phyloP scores from a whole-genome alignment of 2,888 invertebrate genomes.

The Nycteola revayana region DNA sequence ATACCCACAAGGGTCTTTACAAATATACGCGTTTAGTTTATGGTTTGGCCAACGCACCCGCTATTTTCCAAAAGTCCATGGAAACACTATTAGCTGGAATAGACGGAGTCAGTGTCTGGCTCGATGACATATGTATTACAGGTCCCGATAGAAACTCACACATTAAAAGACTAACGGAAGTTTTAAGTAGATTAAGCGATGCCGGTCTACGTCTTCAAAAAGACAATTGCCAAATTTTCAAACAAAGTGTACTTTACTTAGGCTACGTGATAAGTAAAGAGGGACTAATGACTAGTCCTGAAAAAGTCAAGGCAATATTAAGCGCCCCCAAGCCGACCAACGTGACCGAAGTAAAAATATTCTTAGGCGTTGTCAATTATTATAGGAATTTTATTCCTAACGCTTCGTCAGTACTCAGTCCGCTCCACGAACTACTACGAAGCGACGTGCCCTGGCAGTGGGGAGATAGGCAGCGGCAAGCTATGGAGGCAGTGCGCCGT shows the following conservation, averaged over 20 bases:
- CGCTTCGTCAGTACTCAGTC: constrained; percentile 20
- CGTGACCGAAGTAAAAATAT: constrained; percentile 22
- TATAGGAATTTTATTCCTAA: constrained; percentile 32
- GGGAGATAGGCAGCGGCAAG: constrained; percentile 5
- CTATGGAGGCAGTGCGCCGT: constrained; percentile 3
- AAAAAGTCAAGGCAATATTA: constrained; percentile 30
- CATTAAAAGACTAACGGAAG: constrained; percentile 12
- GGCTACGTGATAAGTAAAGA: constrained; percentile 10
- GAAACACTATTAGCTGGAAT: constrained; percentile 26
- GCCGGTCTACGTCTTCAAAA: constrained; percentile 15
- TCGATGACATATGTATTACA: constrained; percentile 33
- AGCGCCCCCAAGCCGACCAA: constrained; percentile 21
- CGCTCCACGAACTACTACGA: constrained; percentile 18
- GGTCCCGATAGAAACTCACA: constrained; percentile 9
- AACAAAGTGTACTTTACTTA: constrained; percentile 4
- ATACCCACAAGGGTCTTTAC: constrained; percentile 35
- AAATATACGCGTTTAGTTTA: constrained; percentile 34
- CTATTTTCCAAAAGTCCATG: constrained; percentile 46
- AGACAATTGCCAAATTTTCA: constrained; percentile 2
- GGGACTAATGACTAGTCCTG: background rate
- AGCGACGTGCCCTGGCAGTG: constrained; percentile 9
- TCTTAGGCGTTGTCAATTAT: constrained; percentile 33
- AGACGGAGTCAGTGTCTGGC: constrained; percentile 26
- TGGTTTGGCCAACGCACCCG: constrained; percentile 39
- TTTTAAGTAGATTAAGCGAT: constrained; percentile 16